A percentile compares a stretch with the other conserved stretches of the same genome.
Conservation (phyloP, 2,113 vertebrate species). For the Thinocorus orbignyianus region DNA sequence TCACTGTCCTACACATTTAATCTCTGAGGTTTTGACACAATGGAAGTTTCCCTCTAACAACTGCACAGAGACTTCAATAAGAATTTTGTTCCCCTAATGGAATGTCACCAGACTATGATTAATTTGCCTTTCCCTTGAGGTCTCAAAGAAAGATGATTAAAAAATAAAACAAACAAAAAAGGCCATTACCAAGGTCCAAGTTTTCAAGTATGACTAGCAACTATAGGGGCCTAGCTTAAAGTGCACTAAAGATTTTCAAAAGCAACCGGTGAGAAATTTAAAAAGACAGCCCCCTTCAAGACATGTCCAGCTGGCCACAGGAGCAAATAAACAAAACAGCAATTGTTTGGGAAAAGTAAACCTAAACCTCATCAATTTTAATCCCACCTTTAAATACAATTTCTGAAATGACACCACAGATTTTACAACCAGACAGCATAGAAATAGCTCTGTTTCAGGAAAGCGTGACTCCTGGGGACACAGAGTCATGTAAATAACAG, state of each 20-base stretch:
- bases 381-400: background rate
- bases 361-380: background rate
- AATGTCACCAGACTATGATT: slow-evolving; percentile 26
- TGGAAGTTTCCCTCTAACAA: slow-evolving; percentile 19
- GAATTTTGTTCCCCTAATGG: slow-evolving; percentile 33
- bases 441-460: background rate
- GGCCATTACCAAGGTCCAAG: background rate
- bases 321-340: background rate
- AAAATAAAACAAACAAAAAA: slow-evolving; percentile 14
- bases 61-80: slow-evolving; percentile 20
- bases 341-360: background rate
- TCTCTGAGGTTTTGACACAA: slow-evolving; percentile 17
- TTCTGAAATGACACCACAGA: background rate
- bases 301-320: background rate
- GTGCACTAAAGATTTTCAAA: background rate
- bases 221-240: background rate
- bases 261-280: background rate
- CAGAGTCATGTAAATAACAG: background rate
- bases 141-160: slow-evolving; percentile 10
- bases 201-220: background rate
- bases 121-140: slow-evolving; percentile 13
- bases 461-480: background rate
- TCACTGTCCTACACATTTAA: background rate
- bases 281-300: background rate
- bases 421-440: background rate